These are phyloP conservation scores for Leucophora obtusa DNA, from an alignment of 2,888 invertebrate species.

Conservation along the genomic window DNA sequence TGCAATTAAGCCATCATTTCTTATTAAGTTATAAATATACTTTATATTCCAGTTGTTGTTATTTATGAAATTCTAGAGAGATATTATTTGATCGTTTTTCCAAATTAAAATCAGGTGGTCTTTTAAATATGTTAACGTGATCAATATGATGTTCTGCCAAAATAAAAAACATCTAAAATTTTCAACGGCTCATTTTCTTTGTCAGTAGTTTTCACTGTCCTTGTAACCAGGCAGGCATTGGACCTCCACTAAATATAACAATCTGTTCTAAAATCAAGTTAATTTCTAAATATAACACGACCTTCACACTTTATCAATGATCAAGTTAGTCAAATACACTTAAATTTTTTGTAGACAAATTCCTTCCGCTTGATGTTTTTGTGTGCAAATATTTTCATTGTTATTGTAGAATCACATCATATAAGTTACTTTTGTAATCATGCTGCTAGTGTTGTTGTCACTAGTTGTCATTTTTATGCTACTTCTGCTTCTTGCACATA, in stretches of 20 bases:
- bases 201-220: slow-evolving; percentile 69
- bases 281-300: slow-evolving; percentile 13
- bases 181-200: slow-evolving; percentile 66
- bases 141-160: slow-evolving; percentile 7
- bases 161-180: slow-evolving; percentile 55
- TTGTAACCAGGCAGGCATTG: slow-evolving; percentile 61
- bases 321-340: slow-evolving; percentile 37
- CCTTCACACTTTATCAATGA: slow-evolving; percentile 60
- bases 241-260: slow-evolving; percentile 28
- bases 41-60: no score
- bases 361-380: slow-evolving; percentile 68
- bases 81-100: neutral
- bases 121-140: neutral
- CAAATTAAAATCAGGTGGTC: slow-evolving; percentile 21
- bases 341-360: slow-evolving; percentile 22
- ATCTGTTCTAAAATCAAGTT: slow-evolving; percentile 26
- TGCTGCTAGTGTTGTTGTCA: slow-evolving; percentile 53
- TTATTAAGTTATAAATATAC: no score
- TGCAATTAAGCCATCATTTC: no score
- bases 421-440: slow-evolving; percentile 66
- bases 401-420: slow-evolving; percentile 65
- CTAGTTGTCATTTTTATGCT: slow-evolving; percentile 69
- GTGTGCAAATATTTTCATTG: slow-evolving; percentile 71
- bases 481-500: slow-evolving; percentile 52
- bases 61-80: no score